Evolutionary conservation across 2,797 vertebrate genomes (phyloP).

Genomic region (Gobio occitaniae): DNA sequence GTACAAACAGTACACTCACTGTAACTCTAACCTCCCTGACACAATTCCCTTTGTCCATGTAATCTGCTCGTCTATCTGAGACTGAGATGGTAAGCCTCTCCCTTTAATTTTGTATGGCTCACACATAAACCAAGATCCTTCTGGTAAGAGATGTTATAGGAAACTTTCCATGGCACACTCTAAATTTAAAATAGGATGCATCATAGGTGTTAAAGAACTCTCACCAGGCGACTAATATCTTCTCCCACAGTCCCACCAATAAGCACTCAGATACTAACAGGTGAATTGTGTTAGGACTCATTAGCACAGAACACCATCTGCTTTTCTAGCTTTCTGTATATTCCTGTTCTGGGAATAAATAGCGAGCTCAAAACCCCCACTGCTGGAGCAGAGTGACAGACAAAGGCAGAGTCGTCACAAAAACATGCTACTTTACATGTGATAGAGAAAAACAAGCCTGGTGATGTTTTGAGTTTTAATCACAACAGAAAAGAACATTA

Average conservation of each 20-base stretch:
- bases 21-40: not conserved
- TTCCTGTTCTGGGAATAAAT: conserved; percentile 22
- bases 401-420: not conserved
- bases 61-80: conserved; percentile 9
- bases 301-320: conserved; percentile 30
- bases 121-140: conserved; percentile 8
- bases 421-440: conserved; percentile 1
- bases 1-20: not conserved
- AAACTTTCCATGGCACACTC: not conserved
- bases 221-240: conserved; percentile 24
- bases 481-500: conserved; percentile 54
- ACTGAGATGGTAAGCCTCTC: conserved; percentile 12
- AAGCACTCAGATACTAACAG: conserved; percentile 20
- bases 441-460: conserved; percentile 18
- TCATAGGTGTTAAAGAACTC: conserved; percentile 22
- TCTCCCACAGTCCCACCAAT: conserved; percentile 13
- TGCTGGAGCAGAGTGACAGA: conserved; percentile 9
- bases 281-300: conserved; percentile 27
- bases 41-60: conserved; percentile 21
- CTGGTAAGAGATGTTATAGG: not conserved
- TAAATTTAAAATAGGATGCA: conserved; percentile 22
- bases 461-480: conserved; percentile 33
- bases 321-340: conserved; percentile 25
- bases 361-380: conserved; percentile 18
- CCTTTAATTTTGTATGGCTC: not conserved